Base-by-base conservation (phyloP, 2,797 vertebrate genomes). In the Myoxocephalus aenaeus region DNA sequence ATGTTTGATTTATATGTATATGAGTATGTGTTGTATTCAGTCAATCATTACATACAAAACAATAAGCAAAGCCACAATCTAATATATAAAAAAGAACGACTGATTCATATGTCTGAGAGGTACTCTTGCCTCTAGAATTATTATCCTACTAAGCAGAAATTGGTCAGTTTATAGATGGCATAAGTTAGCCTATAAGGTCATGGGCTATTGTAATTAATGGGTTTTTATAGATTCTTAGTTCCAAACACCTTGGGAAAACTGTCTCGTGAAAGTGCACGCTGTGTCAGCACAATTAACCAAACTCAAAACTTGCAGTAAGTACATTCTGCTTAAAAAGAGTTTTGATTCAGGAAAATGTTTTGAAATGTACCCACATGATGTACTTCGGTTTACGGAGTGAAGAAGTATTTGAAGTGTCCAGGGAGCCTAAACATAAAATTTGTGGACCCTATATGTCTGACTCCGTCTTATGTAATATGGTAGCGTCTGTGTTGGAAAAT, bases 191-290 rank as follows among this genome's bases (percentile, higher is more conserved):
- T 57, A 38, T 70, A 78, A 83, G 80, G 78, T 79, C 75, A 81
- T 46, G 25, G 63, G 70, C 56, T 61, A 32, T 25, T 65, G 71
- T 79, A 79, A 82, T 87, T 62, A 79, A 87, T 85, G 70, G 29
- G 18, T 48, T 82, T 86, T 85, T 83, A 68, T 48, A 29, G 46
- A 50, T 38, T 65, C 68, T 63, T 77, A 65, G 68, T 32, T 70
- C 34, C 34, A 77, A 48, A 80, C 51, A 67, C 68, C 76, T 27
- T 73, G 86, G 83, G 79, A 65, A 82, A 79, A 34, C 38, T 53
- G 56, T 46, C 65, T 56, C 79, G 51, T 81, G 62, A 87, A 89
- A 87, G 32, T 87, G 80, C 75, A 76, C 66, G 66, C 77, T 46
- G 54, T 74, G 78, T 46, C 74, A 48, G 66, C 66, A 82, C 32